These are phyloP conservation scores for Cataglyphis hispanica DNA, from an alignment of 1,140 invertebrate species.

Conservation along the genomic window DNA sequence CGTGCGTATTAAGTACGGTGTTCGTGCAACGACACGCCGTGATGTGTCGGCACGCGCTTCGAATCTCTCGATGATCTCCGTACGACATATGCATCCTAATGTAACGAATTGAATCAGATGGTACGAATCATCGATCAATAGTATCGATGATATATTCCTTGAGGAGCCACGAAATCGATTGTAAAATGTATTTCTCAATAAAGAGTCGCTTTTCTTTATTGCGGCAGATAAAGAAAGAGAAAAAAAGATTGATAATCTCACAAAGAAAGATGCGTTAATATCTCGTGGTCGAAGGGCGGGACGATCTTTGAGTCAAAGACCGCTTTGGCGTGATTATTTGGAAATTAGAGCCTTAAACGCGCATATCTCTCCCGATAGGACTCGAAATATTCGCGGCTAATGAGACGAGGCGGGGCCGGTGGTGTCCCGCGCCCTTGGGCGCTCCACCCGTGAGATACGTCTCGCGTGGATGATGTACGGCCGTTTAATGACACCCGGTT, in stretches of 20 bases:
- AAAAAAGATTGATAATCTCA: neutral
- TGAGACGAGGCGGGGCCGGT: conserved; percentile 62
- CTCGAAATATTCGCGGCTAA: conserved; percentile 69
- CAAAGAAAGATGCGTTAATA: neutral
- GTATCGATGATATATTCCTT: neutral
- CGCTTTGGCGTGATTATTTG: conserved; percentile 38
- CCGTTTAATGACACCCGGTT: conserved; percentile 79
- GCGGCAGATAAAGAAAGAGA: neutral
- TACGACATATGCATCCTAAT: conserved; percentile 64
- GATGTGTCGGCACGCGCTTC: conserved; percentile 81
- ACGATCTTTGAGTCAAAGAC: neutral
- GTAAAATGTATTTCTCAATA: neutral
- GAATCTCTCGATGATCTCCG: conserved; percentile 67
- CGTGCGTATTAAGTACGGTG: conserved; percentile 80
- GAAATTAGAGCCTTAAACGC: conserved; percentile 16
- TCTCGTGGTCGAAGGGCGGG: neutral
- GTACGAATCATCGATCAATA: neutral
- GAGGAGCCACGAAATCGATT: too few species aligned
- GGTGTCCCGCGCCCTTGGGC: conserved; percentile 47
- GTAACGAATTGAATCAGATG: neutral
- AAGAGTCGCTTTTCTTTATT: neutral
- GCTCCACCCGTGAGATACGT: conserved; percentile 61
- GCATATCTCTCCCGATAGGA: conserved; percentile 12
- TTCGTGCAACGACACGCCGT: conserved; percentile 80
- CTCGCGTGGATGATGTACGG: conserved; percentile 77